Base-by-base conservation (phyloP, 2,797 vertebrate genomes). In the Notolepis coatsorum region DNA sequence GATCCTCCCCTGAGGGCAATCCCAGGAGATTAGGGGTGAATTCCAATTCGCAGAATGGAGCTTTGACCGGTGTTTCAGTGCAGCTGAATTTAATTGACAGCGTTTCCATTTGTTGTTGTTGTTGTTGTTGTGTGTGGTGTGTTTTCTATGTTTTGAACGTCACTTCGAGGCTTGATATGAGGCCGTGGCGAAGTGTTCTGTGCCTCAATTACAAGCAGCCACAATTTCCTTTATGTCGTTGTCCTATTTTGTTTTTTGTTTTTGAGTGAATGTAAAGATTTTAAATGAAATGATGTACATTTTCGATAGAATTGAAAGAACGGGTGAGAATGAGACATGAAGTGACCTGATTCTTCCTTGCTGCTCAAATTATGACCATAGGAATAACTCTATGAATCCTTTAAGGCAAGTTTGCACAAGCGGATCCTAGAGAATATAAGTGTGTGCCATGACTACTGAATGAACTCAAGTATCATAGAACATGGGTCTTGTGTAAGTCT, bases 171-270 rank as follows among this genome's bases (percentile, higher is more conserved):
- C 55, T 21, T 39, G 15, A 54, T 31, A 6, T 12, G 4, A 17
- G 9, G 18, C 51, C 31, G 42, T 37, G 15, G 23, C 68, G n/a
- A 66, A 52, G 35, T 53, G 30, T 46, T 73, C 31, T 60, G 84
- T 87, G 85, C 82, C 84, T 88, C 69, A 18, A 48, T n/a, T 15
- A 35, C 13, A 63, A 48, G 5, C 48, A 41, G 46, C 38, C 23
- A 23, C 18, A 43, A 31, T 24, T n/a, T n/a, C n/a, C n/a, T n/a
- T n/a, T n/a, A n/a, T n/a, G n/a, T n/a, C 0, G 3, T 33, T 38
- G 20, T 58, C 15, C 47, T 42, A 35, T 62, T 31, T 21, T 60
- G n/a, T n/a, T 62, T 31, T 24, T 54, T 52, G 15, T 13, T 74
- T 63, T 23, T 4, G 10, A 49, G 15, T 17, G 17, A 9, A 31